Base-by-base conservation (phyloP, 2,888 invertebrate genomes). In the Caenorhabditis sp. region DNA sequence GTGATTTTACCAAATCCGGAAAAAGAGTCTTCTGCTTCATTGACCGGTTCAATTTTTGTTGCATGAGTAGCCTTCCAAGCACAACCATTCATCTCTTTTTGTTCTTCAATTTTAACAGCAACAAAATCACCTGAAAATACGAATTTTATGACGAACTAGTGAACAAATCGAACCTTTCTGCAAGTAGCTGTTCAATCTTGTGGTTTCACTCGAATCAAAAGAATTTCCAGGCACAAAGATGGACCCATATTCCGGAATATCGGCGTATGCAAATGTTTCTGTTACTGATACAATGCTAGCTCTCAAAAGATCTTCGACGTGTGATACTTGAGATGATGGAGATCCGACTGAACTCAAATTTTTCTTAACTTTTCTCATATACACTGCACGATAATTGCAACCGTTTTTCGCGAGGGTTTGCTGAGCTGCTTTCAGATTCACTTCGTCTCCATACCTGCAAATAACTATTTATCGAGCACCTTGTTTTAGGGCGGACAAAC, bases 221-320 rank as follows among this genome's bases (percentile, higher is more conserved):
- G 76, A 71, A 21, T 59, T 66, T 14, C 76, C 76, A 1, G 76
- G 76, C 1, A 76, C 26, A 51, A 76, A 76, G 0, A 76, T 58
- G 0, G 63, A 36, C 5, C 64, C 67, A 36, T 21, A 43, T 4
- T 27, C 14, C 0, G 43, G 62, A 12, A 6, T 17, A 1, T 60
- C 19, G 5, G 60, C 66, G 51, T 66, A 71, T 10, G 60, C 62
- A 31, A 27, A 71, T 0, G 63, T 23, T 1, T 67, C 64, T 0
- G 37, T 24, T 0, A 58, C 27, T 26, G 55, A 26, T 6, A 17
- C 17, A 6, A 55, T 17, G 2, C 55, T 4, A 12, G 17, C 24
- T 17, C 14, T 55, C 3, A 17, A 21, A 51, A 21, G 21, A 51
- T 51, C 51, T 5, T 50, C 50, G n/a, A n/a, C n/a, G 50, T n/a